phyloP scores from a whole-genome alignment of 2,113 vertebrate species.

The Cynocephalus volans region DNA sequence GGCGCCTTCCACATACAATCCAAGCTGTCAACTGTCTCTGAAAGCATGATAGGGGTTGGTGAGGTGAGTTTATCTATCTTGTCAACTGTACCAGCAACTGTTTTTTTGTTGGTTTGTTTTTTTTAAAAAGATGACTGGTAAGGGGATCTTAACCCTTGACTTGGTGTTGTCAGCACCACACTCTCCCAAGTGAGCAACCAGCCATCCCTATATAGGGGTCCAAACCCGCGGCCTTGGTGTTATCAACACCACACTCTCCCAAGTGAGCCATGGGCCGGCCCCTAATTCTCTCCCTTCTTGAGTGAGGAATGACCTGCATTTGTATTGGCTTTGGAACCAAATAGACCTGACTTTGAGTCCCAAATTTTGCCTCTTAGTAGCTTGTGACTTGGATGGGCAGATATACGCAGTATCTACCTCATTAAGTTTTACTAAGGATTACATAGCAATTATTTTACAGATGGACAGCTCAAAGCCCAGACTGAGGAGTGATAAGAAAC shows the following conservation, averaged over 20 bases:
- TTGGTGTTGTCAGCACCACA: too few relatives aligned
- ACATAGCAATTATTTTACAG: conserved; percentile 60
- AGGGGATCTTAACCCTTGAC: too few relatives aligned
- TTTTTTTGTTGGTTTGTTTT: not conserved
- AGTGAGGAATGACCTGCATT: not conserved
- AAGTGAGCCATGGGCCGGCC: too few relatives aligned
- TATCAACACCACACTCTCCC: too few relatives aligned
- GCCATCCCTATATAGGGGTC: too few relatives aligned
- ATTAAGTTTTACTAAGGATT: conserved; percentile 45
- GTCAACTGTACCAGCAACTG: not conserved
- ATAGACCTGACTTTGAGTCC: not conserved
- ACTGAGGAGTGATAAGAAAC: not conserved
- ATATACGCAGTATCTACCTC: not conserved
- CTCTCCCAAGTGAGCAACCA: too few relatives aligned
- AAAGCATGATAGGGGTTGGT: not conserved
- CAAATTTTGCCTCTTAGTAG: conserved; percentile 31
- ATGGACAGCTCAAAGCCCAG: conserved; percentile 1
- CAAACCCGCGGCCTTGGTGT: too few relatives aligned
- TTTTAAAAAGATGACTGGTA: too few relatives aligned
- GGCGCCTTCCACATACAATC: not conserved
- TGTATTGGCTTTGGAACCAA: conserved; percentile 35
- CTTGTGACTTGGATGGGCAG: not conserved
- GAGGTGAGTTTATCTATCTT: not conserved
- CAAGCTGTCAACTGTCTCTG: not conserved
- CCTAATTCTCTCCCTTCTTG: not conserved